Evolutionary conservation across 2,888 invertebrate species (phyloP).

Genomic region (Ligdia adustata): DNA sequence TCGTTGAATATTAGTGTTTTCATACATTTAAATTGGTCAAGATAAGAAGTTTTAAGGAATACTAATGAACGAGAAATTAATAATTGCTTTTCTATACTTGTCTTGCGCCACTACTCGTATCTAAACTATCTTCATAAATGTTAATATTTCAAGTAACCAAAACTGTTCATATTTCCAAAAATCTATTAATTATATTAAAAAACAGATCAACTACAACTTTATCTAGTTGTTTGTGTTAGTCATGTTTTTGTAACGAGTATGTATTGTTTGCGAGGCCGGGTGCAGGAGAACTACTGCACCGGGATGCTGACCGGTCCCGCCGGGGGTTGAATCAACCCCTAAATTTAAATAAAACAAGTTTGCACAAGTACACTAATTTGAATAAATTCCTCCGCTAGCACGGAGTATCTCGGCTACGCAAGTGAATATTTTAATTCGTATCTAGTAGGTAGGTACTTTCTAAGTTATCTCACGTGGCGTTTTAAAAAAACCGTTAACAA

Average conservation of each 20-base stretch:
- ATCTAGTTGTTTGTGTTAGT: not conserved
- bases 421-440: constrained; percentile 44
- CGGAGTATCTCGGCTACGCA: constrained; percentile 40
- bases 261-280: constrained; percentile 23
- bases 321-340: constrained; percentile 49
- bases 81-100: too few relatives aligned
- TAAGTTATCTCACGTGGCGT: constrained; percentile 38
- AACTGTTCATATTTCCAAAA: too few relatives aligned
- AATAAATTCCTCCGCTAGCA: constrained; percentile 63
- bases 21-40: too few relatives aligned
- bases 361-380: constrained; percentile 69
- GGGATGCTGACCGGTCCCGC: constrained; percentile 41
- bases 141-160: too few relatives aligned
- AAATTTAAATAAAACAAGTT: constrained; percentile 60
- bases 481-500: constrained; percentile 43
- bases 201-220: too few relatives aligned
- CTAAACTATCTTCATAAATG: too few relatives aligned
- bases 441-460: constrained; percentile 36
- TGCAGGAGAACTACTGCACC: constrained; percentile 32
- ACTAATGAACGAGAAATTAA: too few relatives aligned
- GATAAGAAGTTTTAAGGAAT: too few relatives aligned
- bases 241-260: not conserved
- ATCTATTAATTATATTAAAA: too few relatives aligned
- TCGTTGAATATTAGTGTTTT: too few relatives aligned
- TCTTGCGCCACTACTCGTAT: too few relatives aligned